phyloP scores from a whole-genome alignment of 2,888 invertebrate genomes.

The Thysanoteuthis rhombus region DNA sequence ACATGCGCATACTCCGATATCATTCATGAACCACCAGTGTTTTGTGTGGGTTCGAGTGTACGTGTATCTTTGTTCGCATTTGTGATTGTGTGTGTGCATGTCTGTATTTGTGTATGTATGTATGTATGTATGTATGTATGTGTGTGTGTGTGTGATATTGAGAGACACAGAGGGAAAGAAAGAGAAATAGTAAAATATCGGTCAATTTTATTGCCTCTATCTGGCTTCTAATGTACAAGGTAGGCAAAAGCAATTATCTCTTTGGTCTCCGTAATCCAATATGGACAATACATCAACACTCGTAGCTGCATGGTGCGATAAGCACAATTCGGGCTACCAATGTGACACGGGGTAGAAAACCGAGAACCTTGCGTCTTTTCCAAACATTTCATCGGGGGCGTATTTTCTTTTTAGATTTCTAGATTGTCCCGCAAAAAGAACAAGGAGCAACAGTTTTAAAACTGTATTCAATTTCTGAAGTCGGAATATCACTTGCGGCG shows the following conservation, averaged over 20 bases:
- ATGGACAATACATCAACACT: not conserved
- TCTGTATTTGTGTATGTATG: too few relatives aligned
- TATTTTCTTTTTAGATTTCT: not conserved
- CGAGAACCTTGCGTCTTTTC: not conserved
- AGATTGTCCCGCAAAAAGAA: not conserved
- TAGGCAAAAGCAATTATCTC: not conserved
- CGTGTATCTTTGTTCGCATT: too few relatives aligned
- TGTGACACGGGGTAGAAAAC: not conserved
- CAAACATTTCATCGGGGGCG: not conserved
- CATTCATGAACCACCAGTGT: too few relatives aligned
- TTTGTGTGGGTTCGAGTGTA: too few relatives aligned
- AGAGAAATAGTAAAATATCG: not conserved
- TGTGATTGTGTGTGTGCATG: too few relatives aligned
- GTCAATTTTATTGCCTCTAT: not conserved
- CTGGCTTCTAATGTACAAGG: not conserved
- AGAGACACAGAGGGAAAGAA: not conserved
- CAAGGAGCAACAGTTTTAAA: not conserved
- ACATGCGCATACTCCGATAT: too few relatives aligned
- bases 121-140: too few relatives aligned
- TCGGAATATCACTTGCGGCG: not conserved
- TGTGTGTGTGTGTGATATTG: too few relatives aligned
- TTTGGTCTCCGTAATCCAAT: not conserved
- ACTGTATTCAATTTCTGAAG: not conserved
- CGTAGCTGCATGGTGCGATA: not conserved
- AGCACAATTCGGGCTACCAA: not conserved